A percentile compares a stretch with the other conserved stretches of the same genome.
These are phyloP conservation scores for Ridgeia piscesae DNA, from an alignment of 1,140 invertebrate genomes.

Conservation along the genomic window DNA sequence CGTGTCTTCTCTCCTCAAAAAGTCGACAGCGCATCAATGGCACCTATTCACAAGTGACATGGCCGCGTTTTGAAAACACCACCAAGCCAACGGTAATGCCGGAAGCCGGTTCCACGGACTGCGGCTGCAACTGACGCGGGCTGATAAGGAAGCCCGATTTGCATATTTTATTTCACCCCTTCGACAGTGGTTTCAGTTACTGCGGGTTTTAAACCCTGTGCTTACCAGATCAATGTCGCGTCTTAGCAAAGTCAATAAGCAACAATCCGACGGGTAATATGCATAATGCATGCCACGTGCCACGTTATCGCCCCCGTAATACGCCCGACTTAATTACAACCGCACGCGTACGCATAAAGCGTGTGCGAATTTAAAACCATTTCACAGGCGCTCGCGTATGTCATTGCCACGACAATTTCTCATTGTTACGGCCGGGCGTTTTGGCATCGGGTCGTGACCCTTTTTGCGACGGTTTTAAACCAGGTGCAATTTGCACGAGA, in stretches of 20 bases:
- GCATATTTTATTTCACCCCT: constrained; percentile 1
- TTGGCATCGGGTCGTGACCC: neutral
- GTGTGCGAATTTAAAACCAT: neutral
- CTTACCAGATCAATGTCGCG: neutral
- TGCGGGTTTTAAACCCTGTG: neutral
- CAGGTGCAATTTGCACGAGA: neutral
- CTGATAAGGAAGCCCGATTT: neutral
- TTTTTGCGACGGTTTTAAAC: neutral
- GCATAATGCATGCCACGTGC: neutral
- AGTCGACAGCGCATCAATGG: neutral
- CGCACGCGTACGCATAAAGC: neutral
- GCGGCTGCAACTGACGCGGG: neutral
- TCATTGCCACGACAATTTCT: neutral
- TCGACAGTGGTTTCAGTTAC: neutral
- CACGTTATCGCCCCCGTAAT: neutral
- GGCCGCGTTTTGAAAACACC: neutral
- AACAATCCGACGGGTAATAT: neutral
- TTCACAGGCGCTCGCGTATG: neutral
- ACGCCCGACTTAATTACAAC: neutral
- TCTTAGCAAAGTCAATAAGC: neutral
- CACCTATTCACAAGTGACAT: neutral
- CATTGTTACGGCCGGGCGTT: neutral
- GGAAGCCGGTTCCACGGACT: neutral
- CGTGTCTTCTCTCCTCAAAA: neutral
- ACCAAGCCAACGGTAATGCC: neutral